Evolutionary conservation across 2,888 invertebrate species (phyloP), one percentile per base, ranked within the genome.

Genomic region (Synanthedon andrenaeformis): DNA sequence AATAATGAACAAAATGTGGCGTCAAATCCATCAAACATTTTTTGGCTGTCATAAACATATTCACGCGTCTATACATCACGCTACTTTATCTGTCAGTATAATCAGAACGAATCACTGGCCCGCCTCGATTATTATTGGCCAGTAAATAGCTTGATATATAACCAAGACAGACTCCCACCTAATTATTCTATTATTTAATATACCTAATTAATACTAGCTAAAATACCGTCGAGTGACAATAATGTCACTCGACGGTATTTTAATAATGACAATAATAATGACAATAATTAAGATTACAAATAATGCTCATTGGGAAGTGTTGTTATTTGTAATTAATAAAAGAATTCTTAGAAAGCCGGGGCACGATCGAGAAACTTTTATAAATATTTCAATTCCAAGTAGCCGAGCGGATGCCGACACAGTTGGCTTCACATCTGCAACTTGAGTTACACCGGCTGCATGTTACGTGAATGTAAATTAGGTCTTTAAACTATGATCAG

Each of bases 341-440:
- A 71, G 73, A 64, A 70, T 70, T 84, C 82, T 83, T 60, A 55
- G 72, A 83, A 82, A 85, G 59, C 64, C 59, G 56, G 62, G 67
- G 63, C 65, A 73, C 67, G 63, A 75, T 73, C 72, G 71, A 76
- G 75, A 70, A 76, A 72, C 72, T 67, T 35, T 80, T 84, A 84
- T 85, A 84, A 84, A 85, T 84, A 84, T 80, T 81, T 69, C 70
- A 60, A 72, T 86, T 86, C 86, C 76, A 69, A 82, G 85, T 85
- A 86, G 74, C 67, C 63, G 72, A 63, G 76, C 86, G 85, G 86
- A 86, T 82, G 79, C 72, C 70, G 79, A 79, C 63, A 80, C 82
- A 81, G 76, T 79, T 69, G 78, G 76, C 70, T 81, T 79, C 76
- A 76, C 86, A 85, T 84, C 84, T 85, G 87, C 87, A 85, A 80